A percentile compares a stretch with the other conserved stretches of the same genome.
Conservation (phyloP, 2,113 vertebrate genomes). For the Trichomycterus rosablanca region DNA sequence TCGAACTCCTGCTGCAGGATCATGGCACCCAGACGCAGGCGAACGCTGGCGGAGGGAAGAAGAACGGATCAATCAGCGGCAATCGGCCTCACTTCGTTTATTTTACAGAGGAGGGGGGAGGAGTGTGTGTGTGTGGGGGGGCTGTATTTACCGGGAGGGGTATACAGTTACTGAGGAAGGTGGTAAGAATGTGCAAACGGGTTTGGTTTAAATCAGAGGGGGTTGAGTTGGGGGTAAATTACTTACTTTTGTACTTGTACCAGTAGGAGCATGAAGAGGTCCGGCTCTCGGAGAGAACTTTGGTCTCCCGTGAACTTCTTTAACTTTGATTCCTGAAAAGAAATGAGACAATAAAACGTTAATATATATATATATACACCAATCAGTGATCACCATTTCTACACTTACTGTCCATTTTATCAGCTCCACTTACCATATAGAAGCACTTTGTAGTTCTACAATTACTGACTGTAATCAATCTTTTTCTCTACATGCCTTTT, state of each 20-base stretch:
- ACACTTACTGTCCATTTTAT: too few relatives aligned
- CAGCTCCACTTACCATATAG: too few relatives aligned
- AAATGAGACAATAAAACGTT: slow-evolving; percentile 31
- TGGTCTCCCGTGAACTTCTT: slow-evolving; percentile 63
- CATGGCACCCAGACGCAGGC: slow-evolving; percentile 71
- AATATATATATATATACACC: too few relatives aligned
- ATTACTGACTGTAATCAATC: too few relatives aligned
- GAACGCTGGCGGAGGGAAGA: slow-evolving; percentile 57
- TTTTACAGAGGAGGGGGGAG: neutral
- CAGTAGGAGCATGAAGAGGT: slow-evolving; percentile 69
- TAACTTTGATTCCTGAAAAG: slow-evolving; percentile 64
- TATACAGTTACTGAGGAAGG: slow-evolving; percentile 7
- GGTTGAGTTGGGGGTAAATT: neutral
- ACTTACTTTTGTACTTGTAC: slow-evolving; percentile 70
- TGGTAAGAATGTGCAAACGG: neutral
- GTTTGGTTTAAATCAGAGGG: neutral
- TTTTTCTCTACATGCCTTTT: too few relatives aligned
- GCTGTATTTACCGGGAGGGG: neutral
- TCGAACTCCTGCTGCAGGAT: slow-evolving; percentile 79
- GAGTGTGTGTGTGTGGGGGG: too few relatives aligned
- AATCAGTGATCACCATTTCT: too few relatives aligned
- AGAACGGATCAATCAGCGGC: neutral
- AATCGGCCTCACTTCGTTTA: neutral
- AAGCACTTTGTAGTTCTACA: too few relatives aligned
- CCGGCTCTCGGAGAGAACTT: slow-evolving; percentile 64